Evolutionary conservation across 2,113 vertebrate genomes (phyloP).

Genomic region (Cephalophus harveyi): DNA sequence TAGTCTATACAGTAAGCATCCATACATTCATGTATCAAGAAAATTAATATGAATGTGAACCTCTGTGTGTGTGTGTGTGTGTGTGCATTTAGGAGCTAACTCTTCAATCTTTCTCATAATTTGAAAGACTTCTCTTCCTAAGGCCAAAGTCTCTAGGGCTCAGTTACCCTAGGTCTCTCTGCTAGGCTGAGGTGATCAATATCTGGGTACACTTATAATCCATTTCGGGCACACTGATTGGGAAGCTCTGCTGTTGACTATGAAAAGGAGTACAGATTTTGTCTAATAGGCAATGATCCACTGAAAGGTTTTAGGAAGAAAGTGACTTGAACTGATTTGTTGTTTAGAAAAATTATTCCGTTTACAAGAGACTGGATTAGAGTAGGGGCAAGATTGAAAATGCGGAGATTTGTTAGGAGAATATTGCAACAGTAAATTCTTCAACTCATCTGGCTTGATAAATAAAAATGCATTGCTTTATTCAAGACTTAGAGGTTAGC

Average conservation of each 20-base stretch:
- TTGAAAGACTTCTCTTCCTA: background rate
- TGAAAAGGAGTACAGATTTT: background rate
- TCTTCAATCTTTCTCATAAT: background rate
- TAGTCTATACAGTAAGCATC: background rate
- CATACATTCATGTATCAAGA: background rate
- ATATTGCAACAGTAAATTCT: background rate
- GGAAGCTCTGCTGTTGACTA: background rate
- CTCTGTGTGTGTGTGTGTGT: background rate
- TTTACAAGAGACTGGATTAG: background rate
- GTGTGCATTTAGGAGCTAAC: background rate
- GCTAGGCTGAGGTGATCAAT: background rate
- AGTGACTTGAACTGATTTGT: background rate
- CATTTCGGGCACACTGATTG: background rate
- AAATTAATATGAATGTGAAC: background rate
- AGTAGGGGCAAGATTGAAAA: background rate
- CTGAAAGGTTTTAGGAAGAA: slow-evolving; percentile 13
- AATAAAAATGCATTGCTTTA: background rate
- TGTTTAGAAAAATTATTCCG: background rate
- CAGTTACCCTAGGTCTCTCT: background rate
- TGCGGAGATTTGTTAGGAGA: background rate
- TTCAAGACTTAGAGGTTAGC: background rate
- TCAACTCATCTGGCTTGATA: background rate
- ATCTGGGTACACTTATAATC: background rate
- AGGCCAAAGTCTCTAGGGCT: background rate
- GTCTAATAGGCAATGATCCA: background rate